A percentile compares a stretch with the other conserved stretches of the same genome.
These are phyloP conservation scores for Capitulum mitella DNA, from an alignment of 2,888 invertebrate genomes.

Conservation along the genomic window DNA sequence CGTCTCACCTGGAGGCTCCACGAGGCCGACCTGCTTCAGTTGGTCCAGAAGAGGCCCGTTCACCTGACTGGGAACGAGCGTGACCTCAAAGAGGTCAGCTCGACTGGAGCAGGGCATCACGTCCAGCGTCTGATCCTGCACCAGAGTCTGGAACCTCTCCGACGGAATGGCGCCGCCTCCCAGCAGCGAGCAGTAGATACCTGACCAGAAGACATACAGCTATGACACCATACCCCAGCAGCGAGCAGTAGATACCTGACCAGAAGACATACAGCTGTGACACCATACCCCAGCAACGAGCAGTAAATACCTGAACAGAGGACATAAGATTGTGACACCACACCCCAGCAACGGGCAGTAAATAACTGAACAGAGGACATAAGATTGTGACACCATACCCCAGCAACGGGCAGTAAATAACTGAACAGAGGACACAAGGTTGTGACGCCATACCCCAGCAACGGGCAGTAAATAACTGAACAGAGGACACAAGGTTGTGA, in stretches of 20 bases:
- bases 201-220: too few relatives aligned
- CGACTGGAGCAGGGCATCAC: background rate
- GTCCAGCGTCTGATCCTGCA: conserved; percentile 8
- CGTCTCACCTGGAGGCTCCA: too few relatives aligned
- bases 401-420: background rate
- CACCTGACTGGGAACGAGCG: background rate
- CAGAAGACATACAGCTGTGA: too few relatives aligned
- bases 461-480: background rate
- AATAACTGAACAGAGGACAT: background rate
- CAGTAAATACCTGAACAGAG: background rate
- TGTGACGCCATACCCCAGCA: background rate
- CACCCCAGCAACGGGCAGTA: background rate
- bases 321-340: background rate
- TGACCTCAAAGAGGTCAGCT: background rate
- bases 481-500: too few relatives aligned
- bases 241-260: background rate
- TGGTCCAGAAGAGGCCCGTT: background rate
- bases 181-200: background rate
- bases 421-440: too few relatives aligned
- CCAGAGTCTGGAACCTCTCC: background rate
- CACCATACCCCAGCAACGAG: background rate
- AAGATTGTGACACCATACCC: background rate
- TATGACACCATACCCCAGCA: background rate
- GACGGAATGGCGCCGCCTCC: background rate
- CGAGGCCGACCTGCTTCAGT: background rate